Percentiles rank a stretch among this genome's conserved stretches.
Evolutionary conservation across 1,140 invertebrate species (phyloP).

Genomic region (Bombus impatiens): DNA sequence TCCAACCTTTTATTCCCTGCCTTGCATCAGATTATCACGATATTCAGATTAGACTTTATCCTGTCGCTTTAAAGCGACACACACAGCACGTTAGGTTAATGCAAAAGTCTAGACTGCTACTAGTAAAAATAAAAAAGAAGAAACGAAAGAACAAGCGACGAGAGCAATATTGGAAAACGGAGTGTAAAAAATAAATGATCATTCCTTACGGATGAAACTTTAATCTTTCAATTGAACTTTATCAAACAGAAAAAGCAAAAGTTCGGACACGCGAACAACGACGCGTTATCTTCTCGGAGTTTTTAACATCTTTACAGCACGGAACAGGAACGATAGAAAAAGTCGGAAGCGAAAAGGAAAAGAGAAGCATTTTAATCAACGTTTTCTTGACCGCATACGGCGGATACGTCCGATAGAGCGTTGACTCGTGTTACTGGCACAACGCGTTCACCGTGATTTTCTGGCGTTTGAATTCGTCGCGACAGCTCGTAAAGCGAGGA

Average conservation of each 20-base stretch:
- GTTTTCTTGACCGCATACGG: not conserved
- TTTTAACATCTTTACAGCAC: not conserved
- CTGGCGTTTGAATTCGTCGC: not conserved
- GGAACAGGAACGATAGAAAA: not conserved
- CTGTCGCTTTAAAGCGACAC: too few relatives aligned
- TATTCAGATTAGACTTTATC: too few relatives aligned
- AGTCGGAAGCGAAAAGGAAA: not conserved
- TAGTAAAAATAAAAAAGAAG: too few relatives aligned
- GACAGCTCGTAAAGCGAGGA: not conserved
- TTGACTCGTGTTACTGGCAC: constrained; percentile 22
- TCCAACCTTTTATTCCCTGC: too few relatives aligned
- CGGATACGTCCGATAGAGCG: constrained; percentile 8
- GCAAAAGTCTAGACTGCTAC: too few relatives aligned
- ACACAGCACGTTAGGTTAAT: too few relatives aligned
- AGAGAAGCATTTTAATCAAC: not conserved
- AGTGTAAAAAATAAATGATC: not conserved
- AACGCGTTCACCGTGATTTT: constrained; percentile 6
- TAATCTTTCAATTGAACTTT: not conserved
- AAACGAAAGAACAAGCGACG: not conserved
- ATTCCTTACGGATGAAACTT: not conserved
- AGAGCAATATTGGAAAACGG: not conserved
- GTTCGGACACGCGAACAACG: not conserved
- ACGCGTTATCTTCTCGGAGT: not conserved
- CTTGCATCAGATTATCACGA: too few relatives aligned
- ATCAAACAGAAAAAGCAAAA: not conserved